Evolutionary conservation across 2,797 vertebrate genomes (phyloP), one percentile per base, ranked within the genome.

Genomic region (Poecilia velifera): DNA sequence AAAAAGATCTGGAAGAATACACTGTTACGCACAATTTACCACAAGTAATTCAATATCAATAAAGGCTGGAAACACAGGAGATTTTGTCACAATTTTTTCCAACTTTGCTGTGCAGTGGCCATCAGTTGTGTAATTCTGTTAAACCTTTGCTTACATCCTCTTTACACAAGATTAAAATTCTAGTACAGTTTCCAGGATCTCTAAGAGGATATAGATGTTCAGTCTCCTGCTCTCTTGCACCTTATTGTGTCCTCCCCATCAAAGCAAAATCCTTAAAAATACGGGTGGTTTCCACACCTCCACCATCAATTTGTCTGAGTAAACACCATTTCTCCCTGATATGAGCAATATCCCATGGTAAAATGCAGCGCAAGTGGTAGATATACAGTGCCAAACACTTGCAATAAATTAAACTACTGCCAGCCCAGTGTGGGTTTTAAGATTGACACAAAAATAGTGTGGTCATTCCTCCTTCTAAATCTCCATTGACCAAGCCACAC

Each of bases 11-110:
- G 18, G 39, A 72, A 72, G 36, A 83, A 22, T 79, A 62, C 73
- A 49, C n/a, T 22, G 41, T 34, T 77, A 77, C 22, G 10, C 43
- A 72, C 18, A 62, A 62, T 46, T 68, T 55, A 83, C 43, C 47
- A 73, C 70, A 43, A 62, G n/a, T 71, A 62, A 74, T 45, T 39
- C 3, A 71, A 64, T 31, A 77, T 20, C n/a, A 55, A 55, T 73
- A 62, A 55, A 76, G 74, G 68, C 25, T 22, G 22, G 72, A 81
- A 25, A 62, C 20, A 45, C 39, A 20, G 14, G 36, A 28, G 41
- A 64, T 76, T 81, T 79, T 51, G 2, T 81, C 46, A 77, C 39
- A 13, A 73, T 43, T 12, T 82, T 22, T 57, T 62, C 57, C 8
- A 62, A 8, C 43, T 36, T n/a, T 36, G 34, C 28, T 46, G 14